Evolutionary conservation across 2,797 vertebrate species (phyloP).

Genomic region (Anguilla anguilla): DNA sequence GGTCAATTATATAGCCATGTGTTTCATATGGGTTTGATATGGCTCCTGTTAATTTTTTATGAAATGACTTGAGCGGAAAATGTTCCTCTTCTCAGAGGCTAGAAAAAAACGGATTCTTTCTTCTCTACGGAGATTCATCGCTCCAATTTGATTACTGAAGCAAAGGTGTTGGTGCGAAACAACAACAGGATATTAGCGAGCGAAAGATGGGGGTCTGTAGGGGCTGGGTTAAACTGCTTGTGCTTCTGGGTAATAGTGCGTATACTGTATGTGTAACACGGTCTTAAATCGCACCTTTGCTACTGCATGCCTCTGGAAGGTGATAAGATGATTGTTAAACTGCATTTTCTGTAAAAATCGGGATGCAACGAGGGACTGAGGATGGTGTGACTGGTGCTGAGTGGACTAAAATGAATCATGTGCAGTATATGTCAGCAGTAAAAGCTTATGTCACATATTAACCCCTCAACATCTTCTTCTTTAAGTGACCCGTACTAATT

Average conservation of each 20-base stretch:
- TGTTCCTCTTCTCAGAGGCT: neutral
- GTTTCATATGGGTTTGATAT: neutral
- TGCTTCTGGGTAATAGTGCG: neutral
- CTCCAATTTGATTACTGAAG: neutral
- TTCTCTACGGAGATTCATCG: neutral
- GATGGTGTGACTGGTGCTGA: neutral
- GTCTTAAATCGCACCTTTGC: neutral
- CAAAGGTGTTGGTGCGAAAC: neutral
- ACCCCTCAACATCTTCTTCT: neutral
- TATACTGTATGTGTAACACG: neutral
- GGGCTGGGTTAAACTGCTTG: neutral
- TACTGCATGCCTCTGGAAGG: neutral
- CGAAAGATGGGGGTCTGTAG: neutral
- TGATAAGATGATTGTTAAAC: neutral
- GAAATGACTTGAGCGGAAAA: neutral
- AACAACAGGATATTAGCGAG: neutral
- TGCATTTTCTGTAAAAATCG: neutral
- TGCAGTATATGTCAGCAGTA: conserved; percentile 13
- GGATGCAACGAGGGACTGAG: neutral
- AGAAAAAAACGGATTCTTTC: neutral
- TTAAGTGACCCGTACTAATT: neutral
- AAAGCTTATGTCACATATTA: neutral
- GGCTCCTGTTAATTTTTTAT: neutral
- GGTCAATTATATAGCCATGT: neutral
- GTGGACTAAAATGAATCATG: neutral